Percentiles rank a stretch among this genome's conserved stretches.
These are phyloP conservation scores for Ennomos quercinarius DNA, from an alignment of 2,888 invertebrate genomes.

Conservation along the genomic window DNA sequence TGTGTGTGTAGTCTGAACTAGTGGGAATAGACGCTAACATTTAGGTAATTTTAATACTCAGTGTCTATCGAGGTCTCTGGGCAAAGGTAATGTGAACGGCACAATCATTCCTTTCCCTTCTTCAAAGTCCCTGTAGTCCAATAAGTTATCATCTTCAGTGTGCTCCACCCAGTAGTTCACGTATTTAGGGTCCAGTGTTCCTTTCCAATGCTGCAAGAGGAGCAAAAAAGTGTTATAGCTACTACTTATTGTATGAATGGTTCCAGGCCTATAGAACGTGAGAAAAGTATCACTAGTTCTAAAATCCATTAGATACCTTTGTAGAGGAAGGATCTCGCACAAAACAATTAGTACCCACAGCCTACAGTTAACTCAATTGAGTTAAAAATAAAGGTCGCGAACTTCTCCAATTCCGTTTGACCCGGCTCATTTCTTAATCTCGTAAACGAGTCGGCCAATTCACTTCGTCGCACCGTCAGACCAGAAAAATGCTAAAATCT, in stretches of 20 bases:
- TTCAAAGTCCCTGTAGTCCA: slow-evolving; percentile 76
- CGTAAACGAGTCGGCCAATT: not conserved
- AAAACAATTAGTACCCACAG: no score
- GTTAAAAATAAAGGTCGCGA: slow-evolving; percentile 16
- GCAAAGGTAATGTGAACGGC: slow-evolving; percentile 78
- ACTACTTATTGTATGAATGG: no score
- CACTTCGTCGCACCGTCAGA: no score
- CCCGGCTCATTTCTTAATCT: slow-evolving; percentile 17
- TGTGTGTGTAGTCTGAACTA: no score
- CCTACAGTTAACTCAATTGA: slow-evolving; percentile 6
- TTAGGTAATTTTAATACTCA: slow-evolving; percentile 15
- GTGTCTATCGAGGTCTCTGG: slow-evolving; percentile 49
- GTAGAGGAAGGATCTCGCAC: no score
- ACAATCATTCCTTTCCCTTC: slow-evolving; percentile 62
- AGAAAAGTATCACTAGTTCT: no score
- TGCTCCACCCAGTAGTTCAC: slow-evolving; percentile 81
- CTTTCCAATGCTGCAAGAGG: slow-evolving; percentile 79
- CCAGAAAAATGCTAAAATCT: no score
- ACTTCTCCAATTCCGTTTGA: slow-evolving; percentile 2
- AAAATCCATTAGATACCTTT: no score
- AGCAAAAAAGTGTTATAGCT: no score
- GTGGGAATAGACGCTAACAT: no score
- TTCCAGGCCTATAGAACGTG: no score
- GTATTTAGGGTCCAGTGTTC: slow-evolving; percentile 67
- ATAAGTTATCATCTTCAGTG: slow-evolving; percentile 62